A percentile compares a stretch with the other conserved stretches of the same genome.
Evolutionary conservation across 2,113 vertebrate genomes (phyloP).

Genomic region (Entosphenus tridentatus): DNA sequence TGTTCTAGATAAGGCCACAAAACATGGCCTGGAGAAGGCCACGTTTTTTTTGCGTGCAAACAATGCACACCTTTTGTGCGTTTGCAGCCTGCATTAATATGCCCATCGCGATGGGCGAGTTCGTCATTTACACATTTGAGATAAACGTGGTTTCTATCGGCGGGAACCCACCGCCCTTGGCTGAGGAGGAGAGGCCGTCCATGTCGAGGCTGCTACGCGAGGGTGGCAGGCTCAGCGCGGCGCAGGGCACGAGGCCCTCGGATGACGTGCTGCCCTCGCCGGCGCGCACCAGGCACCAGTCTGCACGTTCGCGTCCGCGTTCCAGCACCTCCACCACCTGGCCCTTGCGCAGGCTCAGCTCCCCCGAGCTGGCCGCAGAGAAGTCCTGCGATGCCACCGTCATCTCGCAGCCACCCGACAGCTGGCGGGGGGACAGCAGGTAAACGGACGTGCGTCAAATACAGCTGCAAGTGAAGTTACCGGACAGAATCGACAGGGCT

Average conservation of each 20-base stretch:
- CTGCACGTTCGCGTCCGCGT: conserved; percentile 55
- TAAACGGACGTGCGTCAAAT: background rate
- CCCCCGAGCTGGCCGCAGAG: conserved; percentile 43
- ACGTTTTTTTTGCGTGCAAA: too few species aligned
- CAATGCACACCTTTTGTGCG: too few species aligned
- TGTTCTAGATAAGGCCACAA: too few species aligned
- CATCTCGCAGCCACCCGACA: conserved; percentile 83
- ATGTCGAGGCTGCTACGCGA: conserved; percentile 92
- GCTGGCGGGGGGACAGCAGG: conserved; percentile 21
- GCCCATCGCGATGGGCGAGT: too few species aligned
- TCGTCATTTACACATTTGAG: too few species aligned
- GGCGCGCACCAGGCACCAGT: conserved; percentile 77
- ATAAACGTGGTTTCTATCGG: too few species aligned
- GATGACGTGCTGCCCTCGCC: conserved; percentile 54
- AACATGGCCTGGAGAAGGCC: too few species aligned
- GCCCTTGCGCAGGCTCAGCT: conserved; percentile 69
- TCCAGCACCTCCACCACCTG: conserved; percentile 89
- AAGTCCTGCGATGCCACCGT: conserved; percentile 89
- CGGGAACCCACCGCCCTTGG: conserved; percentile 47
- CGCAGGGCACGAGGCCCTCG: conserved; percentile 85
- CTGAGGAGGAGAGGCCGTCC: conserved; percentile 82
- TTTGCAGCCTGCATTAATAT: too few species aligned
- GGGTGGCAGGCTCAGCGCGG: conserved; percentile 61
- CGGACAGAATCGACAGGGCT: too few species aligned
- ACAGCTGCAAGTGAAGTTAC: too few species aligned